Evolutionary conservation across 2,797 vertebrate species (phyloP).

Genomic region (Micrastur ruficollis): DNA sequence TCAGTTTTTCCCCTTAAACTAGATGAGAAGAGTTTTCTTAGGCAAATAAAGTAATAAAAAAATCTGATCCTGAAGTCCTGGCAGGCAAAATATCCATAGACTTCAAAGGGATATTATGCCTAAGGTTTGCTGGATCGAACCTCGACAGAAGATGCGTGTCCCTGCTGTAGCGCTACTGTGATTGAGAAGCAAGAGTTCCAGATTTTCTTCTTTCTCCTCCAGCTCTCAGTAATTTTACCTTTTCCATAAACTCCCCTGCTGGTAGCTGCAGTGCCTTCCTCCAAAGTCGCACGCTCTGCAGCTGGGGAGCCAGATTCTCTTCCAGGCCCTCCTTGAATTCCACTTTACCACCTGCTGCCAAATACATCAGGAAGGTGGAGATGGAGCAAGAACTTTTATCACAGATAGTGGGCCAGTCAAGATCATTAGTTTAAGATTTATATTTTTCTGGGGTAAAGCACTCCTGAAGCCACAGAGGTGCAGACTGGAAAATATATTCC

Average conservation of each 20-base stretch:
- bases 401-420: not conserved
- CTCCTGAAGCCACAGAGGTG: not conserved
- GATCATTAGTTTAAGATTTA: not conserved
- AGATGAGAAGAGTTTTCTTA: constrained; percentile 25
- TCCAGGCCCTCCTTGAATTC: not conserved
- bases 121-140: not conserved
- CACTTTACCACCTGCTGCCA: not conserved
- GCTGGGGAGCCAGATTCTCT: not conserved
- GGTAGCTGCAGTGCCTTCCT: not conserved
- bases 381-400: not conserved
- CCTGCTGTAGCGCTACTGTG: not conserved
- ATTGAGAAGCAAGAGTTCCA: not conserved
- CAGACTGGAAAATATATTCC: not conserved
- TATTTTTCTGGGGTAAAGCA: not conserved
- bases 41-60: constrained; percentile 46
- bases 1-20: constrained; percentile 10
- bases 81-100: constrained; percentile 7
- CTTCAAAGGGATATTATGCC: constrained; percentile 28
- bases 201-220: constrained; percentile 2
- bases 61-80: not conserved
- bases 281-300: rapidly evolving
- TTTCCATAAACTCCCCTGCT: not conserved
- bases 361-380: not conserved
- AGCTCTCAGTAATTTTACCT: not conserved
- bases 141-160: not conserved